phyloP scores from a whole-genome alignment of 1,140 invertebrate species.

The Brachystomella parvula region DNA sequence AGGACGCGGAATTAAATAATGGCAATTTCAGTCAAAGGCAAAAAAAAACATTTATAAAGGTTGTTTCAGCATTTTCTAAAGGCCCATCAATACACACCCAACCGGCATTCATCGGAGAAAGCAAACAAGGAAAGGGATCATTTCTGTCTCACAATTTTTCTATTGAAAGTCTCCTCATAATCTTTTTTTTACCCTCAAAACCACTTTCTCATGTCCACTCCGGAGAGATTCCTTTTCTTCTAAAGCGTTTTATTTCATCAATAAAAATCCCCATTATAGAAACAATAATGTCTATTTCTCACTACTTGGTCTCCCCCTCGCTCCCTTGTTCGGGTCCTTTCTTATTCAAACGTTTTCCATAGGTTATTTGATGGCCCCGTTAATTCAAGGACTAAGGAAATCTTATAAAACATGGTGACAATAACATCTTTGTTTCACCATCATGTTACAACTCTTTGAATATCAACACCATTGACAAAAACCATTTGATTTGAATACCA shows the following conservation, averaged over 20 bases:
- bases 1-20: too few species aligned
- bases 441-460: too few species aligned
- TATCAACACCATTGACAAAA: neutral
- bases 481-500: neutral
- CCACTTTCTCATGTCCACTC: neutral
- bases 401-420: neutral
- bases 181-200: neutral
- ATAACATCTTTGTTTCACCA: too few species aligned
- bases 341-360: neutral
- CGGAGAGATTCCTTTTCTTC: neutral
- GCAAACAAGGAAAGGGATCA: too few species aligned
- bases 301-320: neutral
- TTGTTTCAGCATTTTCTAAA: too few species aligned
- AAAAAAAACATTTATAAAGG: too few species aligned
- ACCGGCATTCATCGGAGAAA: too few species aligned
- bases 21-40: too few species aligned
- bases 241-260: constrained; percentile 15
- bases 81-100: too few species aligned
- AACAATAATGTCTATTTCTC: constrained; percentile 20
- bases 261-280: constrained; percentile 24
- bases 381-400: neutral
- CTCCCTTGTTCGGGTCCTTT: neutral
- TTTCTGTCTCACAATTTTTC: too few species aligned
- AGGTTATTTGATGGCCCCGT: constrained; percentile 7
- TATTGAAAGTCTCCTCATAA: neutral